These are phyloP conservation scores for Resseliella maxima DNA, from an alignment of 2,888 invertebrate species.

Conservation along the genomic window DNA sequence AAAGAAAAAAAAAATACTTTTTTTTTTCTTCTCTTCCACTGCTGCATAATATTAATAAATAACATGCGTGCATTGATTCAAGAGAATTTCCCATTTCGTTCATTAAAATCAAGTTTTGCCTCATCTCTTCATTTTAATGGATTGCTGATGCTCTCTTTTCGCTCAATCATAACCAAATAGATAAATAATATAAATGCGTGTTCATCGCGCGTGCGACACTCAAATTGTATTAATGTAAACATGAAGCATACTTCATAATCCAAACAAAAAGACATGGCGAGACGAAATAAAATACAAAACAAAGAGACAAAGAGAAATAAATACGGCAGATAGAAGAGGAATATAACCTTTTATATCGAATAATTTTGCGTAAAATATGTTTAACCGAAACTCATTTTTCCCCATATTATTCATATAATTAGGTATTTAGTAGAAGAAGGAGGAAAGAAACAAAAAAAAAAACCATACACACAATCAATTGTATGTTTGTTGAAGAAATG, in stretches of 20 bases:
- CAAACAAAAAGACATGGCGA: not conserved
- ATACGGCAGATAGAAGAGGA: too few species aligned
- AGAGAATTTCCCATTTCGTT: slow-evolving; percentile 12
- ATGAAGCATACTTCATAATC: not conserved
- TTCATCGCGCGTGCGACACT: slow-evolving; percentile 53
- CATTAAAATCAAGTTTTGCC: slow-evolving; percentile 28
- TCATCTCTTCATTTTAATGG: not conserved
- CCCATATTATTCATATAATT: slow-evolving; percentile 15
- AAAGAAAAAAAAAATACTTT: not conserved
- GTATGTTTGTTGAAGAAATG: not conserved
- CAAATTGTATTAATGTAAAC: not conserved
- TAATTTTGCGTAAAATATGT: slow-evolving; percentile 36
- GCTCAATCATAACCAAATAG: slow-evolving; percentile 28
- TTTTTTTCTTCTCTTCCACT: not conserved
- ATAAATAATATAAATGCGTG: slow-evolving; percentile 49
- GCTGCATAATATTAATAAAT: not conserved
- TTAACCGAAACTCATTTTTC: not conserved
- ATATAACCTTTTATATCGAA: slow-evolving; percentile 9
- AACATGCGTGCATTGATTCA: not conserved
- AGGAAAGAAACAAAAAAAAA: not conserved
- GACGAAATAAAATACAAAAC: not conserved
- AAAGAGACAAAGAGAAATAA: too few species aligned
- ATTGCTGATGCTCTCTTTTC: not conserved
- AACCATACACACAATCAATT: too few species aligned
- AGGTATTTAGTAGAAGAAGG: not conserved